A percentile compares a stretch with the other conserved stretches of the same genome.
Evolutionary conservation across 2,888 invertebrate genomes (phyloP).

Genomic region (Tenodera sinensis): DNA sequence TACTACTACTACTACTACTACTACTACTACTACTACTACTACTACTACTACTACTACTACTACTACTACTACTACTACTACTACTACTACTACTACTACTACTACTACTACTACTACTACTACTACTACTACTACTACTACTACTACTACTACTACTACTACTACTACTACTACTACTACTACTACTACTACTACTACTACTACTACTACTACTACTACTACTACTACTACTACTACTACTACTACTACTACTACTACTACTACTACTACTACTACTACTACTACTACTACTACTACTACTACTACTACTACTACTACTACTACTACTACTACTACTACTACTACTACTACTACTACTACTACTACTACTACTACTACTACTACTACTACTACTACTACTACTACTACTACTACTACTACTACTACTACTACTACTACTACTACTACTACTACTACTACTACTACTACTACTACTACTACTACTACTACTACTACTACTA

Average conservation of each 20-base stretch:
- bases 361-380: slow-evolving; percentile 7
- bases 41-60: slow-evolving; percentile 7
- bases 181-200: slow-evolving; percentile 21
- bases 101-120: slow-evolving; percentile 32
- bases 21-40: slow-evolving; percentile 5
- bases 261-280: slow-evolving; percentile 7
- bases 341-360: slow-evolving; percentile 9
- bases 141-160: slow-evolving; percentile 23
- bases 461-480: slow-evolving; percentile 42
- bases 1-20: slow-evolving; percentile 5
- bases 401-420: slow-evolving; percentile 5
- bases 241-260: slow-evolving; percentile 18
- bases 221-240: slow-evolving; percentile 37
- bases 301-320: slow-evolving; percentile 7
- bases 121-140: slow-evolving; percentile 27
- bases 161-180: slow-evolving; percentile 23
- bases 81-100: slow-evolving; percentile 7
- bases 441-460: slow-evolving; percentile 7
- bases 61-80: slow-evolving; percentile 7
- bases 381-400: slow-evolving; percentile 7
- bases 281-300: slow-evolving; percentile 5
- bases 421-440: slow-evolving; percentile 7
- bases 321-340: slow-evolving; percentile 7
- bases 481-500: slow-evolving; percentile 7
- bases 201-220: slow-evolving; percentile 34